Percentiles rank a stretch among this genome's conserved stretches.
phyloP scores from a whole-genome alignment of 2,797 vertebrate species.

The Synanceia verrucosa region DNA sequence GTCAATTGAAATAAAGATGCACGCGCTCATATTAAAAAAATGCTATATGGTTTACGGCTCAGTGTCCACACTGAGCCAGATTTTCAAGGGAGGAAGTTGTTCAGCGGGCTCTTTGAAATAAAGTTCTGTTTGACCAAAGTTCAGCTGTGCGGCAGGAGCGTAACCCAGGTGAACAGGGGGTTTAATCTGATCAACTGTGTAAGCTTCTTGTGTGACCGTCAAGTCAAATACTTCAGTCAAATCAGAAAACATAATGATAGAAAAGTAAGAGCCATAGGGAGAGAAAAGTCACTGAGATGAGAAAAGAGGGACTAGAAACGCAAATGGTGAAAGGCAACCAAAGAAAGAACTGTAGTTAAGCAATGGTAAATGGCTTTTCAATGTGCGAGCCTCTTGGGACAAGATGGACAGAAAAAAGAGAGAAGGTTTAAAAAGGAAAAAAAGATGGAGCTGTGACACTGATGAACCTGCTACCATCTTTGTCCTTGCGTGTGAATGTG shows the following conservation, averaged over 20 bases:
- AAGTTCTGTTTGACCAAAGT: not conserved
- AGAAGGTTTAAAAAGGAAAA: slow-evolving; percentile 15
- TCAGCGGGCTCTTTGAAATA: not conserved
- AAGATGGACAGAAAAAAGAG: slow-evolving; percentile 6
- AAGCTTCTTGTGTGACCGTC: not conserved
- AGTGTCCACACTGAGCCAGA: not conserved
- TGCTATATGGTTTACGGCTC: too few relatives aligned
- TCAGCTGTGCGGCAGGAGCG: not conserved
- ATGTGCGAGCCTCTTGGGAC: slow-evolving; percentile 33
- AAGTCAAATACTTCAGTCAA: not conserved
- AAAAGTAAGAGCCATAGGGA: not conserved
- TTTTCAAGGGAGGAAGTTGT: not conserved
- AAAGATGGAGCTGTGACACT: slow-evolving; percentile 36
- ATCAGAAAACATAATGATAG: not conserved
- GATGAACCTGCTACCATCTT: slow-evolving; percentile 45
- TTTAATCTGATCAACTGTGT: not conserved
- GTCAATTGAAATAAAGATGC: not conserved
- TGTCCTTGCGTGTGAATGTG: slow-evolving; percentile 39
- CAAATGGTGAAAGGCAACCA: not conserved
- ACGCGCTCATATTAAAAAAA: not conserved
- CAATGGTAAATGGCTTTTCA: slow-evolving; percentile 55
- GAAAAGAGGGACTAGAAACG: not conserved
- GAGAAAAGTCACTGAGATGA: not conserved
- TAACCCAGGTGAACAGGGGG: not conserved
- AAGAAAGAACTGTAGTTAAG: slow-evolving; percentile 20